Evolutionary conservation across 2,888 invertebrate species (phyloP), one percentile per base, ranked within the genome.

Genomic region (Himalopsyche anomala): DNA sequence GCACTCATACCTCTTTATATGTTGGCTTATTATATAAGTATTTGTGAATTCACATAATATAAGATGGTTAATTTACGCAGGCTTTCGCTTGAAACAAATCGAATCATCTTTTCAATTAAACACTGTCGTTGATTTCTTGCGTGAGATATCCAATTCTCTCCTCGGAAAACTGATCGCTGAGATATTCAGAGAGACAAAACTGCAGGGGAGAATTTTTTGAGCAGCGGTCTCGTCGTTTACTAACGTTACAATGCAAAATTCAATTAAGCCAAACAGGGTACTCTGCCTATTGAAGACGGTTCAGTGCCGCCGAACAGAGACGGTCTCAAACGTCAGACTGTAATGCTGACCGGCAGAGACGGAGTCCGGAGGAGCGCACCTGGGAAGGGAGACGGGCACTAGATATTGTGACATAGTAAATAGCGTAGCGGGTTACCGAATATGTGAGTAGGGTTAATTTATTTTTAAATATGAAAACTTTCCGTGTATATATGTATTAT

Each of bases 401-500:
- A 28, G 38, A 74, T 74, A 74, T 74, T 74, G 36, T 36, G 36
- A 74, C 36, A 38, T 74, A 28, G 74, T 5, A 38, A 74, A 36
- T 74, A 74, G 74, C 4, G 11, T 62, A 62, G 62, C 12, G 36
- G 15, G 28, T 74, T 74, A 74, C 28, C 74, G 15, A 38, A 74
- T 36, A 74, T 74, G 38, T 74, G 74, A 85, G 38, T 85, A 85
- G 85, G 79, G 80, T 74, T 85, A 83, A 80, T 85, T 85, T 85
- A 83, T 85, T 85, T 85, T 85, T 83, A 85, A 83, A 83, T 79
- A 79, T 45, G 80, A 51, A 54, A 85, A 79, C 28, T 83, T 81
- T 85, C 80, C 62, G 83, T 85, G 85, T 85, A 85, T 83, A 85
- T 85, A 82, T 85, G 85, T 85, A 85, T 42, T 45, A 85, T 85